Conservation (phyloP, 2,797 vertebrate species). For the Sylvilagus floridanus region DNA sequence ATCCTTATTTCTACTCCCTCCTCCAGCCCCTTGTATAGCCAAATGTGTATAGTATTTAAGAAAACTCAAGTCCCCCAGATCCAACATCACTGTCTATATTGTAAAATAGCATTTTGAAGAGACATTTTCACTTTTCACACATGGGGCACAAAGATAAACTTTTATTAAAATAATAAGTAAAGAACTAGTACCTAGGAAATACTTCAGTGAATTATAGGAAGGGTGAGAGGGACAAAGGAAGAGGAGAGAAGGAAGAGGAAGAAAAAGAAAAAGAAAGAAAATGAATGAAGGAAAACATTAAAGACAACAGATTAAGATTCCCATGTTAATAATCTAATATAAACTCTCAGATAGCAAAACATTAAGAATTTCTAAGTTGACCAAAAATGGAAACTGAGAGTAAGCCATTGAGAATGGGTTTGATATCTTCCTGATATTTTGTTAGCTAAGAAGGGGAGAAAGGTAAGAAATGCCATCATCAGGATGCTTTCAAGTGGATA, state of each 20-base stretch:
- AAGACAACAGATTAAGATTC: neutral
- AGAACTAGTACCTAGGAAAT: slow-evolving; percentile 29
- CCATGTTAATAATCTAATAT: neutral
- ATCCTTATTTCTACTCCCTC: slow-evolving; percentile 26
- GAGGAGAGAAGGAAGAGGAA: neutral
- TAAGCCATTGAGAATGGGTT: neutral
- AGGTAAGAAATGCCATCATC: neutral
- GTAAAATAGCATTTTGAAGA: slow-evolving; percentile 72
- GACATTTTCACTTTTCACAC: slow-evolving; percentile 40
- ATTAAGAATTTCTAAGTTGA: neutral
- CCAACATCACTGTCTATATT: slow-evolving; percentile 69
- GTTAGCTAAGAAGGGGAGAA: neutral
- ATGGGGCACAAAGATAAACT: slow-evolving; percentile 52
- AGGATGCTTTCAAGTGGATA: slow-evolving; percentile 6
- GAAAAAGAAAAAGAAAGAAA: neutral
- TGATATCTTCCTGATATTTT: slow-evolving; percentile 21
- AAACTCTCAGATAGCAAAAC: neutral
- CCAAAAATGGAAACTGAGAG: neutral
- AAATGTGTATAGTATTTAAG: slow-evolving; percentile 84
- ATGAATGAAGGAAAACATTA: neutral
- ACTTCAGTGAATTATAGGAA: slow-evolving; percentile 3
- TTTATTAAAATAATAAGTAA: slow-evolving; percentile 56
- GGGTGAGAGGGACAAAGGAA: rapidly evolving
- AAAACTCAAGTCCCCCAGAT: neutral
- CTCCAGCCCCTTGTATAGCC: neutral